Base-by-base conservation (phyloP, 1,140 invertebrate species). In the Brachionus sp. region DNA sequence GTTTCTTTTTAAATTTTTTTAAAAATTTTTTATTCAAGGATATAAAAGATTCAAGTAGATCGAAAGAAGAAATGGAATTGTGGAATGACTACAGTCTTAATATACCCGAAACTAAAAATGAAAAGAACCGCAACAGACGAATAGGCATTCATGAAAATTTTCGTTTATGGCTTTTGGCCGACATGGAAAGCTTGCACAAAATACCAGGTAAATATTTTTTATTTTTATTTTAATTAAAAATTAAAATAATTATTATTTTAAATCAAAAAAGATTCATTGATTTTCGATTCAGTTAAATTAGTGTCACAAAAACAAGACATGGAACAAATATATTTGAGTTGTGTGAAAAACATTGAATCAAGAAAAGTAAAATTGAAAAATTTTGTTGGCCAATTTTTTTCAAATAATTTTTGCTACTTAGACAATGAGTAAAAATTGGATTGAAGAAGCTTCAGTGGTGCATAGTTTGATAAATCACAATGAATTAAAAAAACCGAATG, bases 1-100 rank as follows among this genome's bases (percentile, higher is more conserved):
- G 3, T n/a, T 77, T 50, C 9, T 50, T 19, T 70, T 12, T 25
- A 6, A 75, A 46, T 35, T 37, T 37, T 19, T 46, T 75, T 75
- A 25, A 5, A 44, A 12, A 5, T 25, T 25, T 25, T 23, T 25
- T 77, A 29, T 10, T 50, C 6, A 7, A 78, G 77, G 46, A 80
- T 13, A 80, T 66, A 10, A 80, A 62, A 66, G 77, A 80, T 19
- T 57, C 77, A 23, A 42, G 23, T 19, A 23, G 33, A 19, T 29
- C 25, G n/a, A 19, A 57, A 66, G 77, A 80, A 80, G 77, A 80
- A 80, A 39, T 80, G 19, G 50, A 80, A 25, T 19, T 44, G 2
- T 66, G 77, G 50, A 29, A 80, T n/a, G 77, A 80, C 39, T 80
- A 80, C 25, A 80, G 35, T 16, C 25, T 80, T 25, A 80, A 80